Evolutionary conservation across 2,113 vertebrate genomes (phyloP), one percentile per base, ranked within the genome.

Genomic region (Platysternon megacephalum): DNA sequence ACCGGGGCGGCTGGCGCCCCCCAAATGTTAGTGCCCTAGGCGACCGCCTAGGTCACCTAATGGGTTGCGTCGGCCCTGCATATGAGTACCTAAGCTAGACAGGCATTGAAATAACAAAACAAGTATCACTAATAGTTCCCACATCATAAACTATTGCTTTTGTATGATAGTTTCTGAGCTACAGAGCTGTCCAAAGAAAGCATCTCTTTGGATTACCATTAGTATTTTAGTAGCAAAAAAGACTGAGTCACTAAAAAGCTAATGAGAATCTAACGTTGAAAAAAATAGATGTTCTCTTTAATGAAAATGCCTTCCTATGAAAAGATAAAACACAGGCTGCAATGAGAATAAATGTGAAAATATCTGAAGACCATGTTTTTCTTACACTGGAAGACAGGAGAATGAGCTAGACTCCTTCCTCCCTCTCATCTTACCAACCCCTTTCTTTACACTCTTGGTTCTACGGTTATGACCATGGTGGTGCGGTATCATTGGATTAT

Each of bases 341-440:
- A 87, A 39, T n/a, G n/a, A 96, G 87, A 93, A 86, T 44, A 93
- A 24, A 81, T 80, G 72, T 80, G 82, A 82, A 93, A 93, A 91
- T 56, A 79, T 84, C 26, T 39, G 49, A 0, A 1, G 85, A 74
- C 35, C 58, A 24, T 26, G 87, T 39, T 32, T 52, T 2, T 14
- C 16, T 35, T 58, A 46, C 79, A 53, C 0, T 1, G 49, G 90
- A 26, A 87, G 61, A 39, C n/a, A n/a, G 35, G 19, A 72, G 65
- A n/a, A 68, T 35, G 29, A 68, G 35, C 16, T 35, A 68, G 32
- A 32, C 61, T 16, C 29, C 32, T 44, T 53, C 90, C 14, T 81
- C 51, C 46, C 35, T 88, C 68, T 91, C 56, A 83, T 56, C 56
- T 89, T 48, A 84, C 2, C 58, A 94, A 76, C 24, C 24, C 24